Evolutionary conservation across 2,888 invertebrate genomes (phyloP).

Genomic region (Orthosia gracilis): DNA sequence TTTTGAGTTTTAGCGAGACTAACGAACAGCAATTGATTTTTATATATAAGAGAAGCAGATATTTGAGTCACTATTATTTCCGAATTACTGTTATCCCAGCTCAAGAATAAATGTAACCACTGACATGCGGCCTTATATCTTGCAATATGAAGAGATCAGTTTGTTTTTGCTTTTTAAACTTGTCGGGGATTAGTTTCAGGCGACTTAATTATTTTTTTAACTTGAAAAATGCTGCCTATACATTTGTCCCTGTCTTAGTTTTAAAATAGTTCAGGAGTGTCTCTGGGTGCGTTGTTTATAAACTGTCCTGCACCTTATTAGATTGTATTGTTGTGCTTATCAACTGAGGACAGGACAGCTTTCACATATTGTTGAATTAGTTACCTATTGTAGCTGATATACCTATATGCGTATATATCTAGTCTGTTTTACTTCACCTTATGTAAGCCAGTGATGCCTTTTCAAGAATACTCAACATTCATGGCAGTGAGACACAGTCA

Average conservation of each 20-base stretch:
- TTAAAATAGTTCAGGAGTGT: neutral
- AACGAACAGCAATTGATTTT: no score
- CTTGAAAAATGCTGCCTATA: no score
- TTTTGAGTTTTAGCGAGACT: no score
- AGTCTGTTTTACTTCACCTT: neutral
- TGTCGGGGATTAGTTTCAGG: no score
- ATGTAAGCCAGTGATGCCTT: neutral
- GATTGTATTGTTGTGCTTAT: conserved; percentile 22
- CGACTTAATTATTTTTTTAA: no score
- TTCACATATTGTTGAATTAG: neutral
- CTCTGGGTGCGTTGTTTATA: conserved; percentile 19
- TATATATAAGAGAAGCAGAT: no score
- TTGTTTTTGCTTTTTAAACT: no score
- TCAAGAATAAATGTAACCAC: no score
- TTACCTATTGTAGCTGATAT: neutral
- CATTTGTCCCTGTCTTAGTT: neutral
- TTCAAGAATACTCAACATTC: neutral
- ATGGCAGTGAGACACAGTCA: neutral
- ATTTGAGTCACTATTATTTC: no score
- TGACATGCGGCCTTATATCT: no score
- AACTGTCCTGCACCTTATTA: conserved; percentile 9
- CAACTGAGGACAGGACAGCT: neutral
- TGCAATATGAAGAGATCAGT: no score
- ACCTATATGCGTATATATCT: neutral
- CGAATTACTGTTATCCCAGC: no score